Evolutionary conservation across 2,888 invertebrate species (phyloP), one percentile per base, ranked within the genome.

Genomic region (Odontothrips loti): DNA sequence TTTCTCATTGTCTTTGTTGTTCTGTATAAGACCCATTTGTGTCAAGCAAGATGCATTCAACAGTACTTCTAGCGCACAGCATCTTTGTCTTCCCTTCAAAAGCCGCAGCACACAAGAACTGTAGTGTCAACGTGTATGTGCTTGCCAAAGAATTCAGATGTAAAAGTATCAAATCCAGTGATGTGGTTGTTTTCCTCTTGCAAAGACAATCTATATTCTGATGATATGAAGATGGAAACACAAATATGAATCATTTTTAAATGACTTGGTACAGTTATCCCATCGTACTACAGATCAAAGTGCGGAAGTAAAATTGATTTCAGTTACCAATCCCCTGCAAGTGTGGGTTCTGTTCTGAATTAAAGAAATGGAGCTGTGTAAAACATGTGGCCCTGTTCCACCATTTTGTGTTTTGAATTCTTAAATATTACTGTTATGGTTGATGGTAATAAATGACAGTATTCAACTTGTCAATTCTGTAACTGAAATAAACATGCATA

Each of bases 391-490:
- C 20, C 68, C 9, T 75, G 27, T 11, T 68, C 68, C 23, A 75
- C 68, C 27, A 75, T 23, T 27, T 75, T 75, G 23, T 27, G 68
- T 75, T 75, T 75, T 23, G 68, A 75, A 75, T 75, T 27, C 58
- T 58, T 27, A 75, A 75, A 27, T 75, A 27, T 75, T 75, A 75
- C 68, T 75, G 68, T 75, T 75, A 75, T 75, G 68, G 68, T 75
- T 27, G 68, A 75, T 75, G 68, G 68, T 27, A 27, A 27, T 75
- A 27, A 75, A 27, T 75, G 68, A 75, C 27, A 23, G 68, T 75
- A 75, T 75, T 75, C 68, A 75, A 75, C 68, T 75, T 75, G 68
- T 75, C 68, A 75, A 75, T 75, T 75, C 68, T 75, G 27, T 75
- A 75, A 75, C 27, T 27, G 68, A 75, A 75, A 75, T 75, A 75